Evolutionary conservation across 30 jellyfish, hydroid and myxozoan species (phyloP).

Genomic region (Chrysaora quinquecirrha): DNA sequence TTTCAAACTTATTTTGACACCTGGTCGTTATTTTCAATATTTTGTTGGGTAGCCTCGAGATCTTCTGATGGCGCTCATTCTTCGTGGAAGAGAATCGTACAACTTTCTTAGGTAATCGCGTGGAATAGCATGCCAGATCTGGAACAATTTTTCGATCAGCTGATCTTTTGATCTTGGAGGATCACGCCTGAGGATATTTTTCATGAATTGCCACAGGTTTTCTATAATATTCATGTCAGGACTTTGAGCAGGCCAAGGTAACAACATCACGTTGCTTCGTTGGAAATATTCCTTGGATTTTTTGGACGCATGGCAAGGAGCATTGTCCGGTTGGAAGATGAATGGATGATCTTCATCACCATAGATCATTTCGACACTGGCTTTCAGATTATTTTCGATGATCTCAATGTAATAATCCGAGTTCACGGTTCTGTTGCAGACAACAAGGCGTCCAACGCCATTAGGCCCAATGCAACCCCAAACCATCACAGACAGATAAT

Average conservation of each 20-base stretch:
- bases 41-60: conserved; percentile 35
- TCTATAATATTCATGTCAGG: conserved; percentile 47
- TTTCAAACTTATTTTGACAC: not conserved
- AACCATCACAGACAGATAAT: conserved; percentile 19
- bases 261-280: not conserved
- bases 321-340: conserved; percentile 56
- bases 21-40: conserved; percentile 1
- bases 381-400: not conserved
- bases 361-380: not conserved
- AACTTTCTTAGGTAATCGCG: not conserved
- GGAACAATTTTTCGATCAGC: not conserved
- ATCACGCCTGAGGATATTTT: not conserved
- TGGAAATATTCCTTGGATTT: not conserved
- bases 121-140: conserved; percentile 26
- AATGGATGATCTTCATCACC: conserved; percentile 18
- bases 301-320: conserved; percentile 9
- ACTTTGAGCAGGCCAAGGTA: conserved; percentile 39
- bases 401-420: no score
- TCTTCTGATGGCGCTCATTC: conserved; percentile 1
- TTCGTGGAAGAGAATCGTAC: conserved; percentile 28
- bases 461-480: conserved; percentile 68
- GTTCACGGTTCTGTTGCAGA: conserved; percentile 15
- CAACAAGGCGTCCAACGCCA: conserved; percentile 29
- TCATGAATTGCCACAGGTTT: conserved; percentile 12
- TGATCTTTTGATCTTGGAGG: not conserved